These are phyloP conservation scores for Standfussiana lucernea DNA, from an alignment of 2,888 invertebrate genomes.

Conservation along the genomic window DNA sequence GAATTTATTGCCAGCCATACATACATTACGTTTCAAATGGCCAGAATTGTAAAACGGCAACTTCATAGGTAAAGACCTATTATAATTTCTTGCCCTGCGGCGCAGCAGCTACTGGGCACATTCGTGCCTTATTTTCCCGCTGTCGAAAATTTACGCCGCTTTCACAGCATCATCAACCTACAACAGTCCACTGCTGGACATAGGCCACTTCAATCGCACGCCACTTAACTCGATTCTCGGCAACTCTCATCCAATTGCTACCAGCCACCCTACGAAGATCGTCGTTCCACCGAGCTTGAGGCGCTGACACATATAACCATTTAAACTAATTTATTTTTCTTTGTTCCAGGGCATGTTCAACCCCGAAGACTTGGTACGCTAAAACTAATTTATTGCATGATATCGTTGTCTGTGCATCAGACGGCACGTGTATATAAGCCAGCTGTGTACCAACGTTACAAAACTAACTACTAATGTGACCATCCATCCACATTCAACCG, in stretches of 20 bases:
- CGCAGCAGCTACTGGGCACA: background rate
- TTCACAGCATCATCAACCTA: too few relatives aligned
- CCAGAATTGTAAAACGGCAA: too few relatives aligned
- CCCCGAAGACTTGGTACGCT: slow-evolving; percentile 94
- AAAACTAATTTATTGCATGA: slow-evolving; percentile 85
- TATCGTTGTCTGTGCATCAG: slow-evolving; percentile 77
- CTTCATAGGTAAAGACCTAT: too few relatives aligned
- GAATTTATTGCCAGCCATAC: too few relatives aligned
- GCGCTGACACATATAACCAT: background rate
- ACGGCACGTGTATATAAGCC: slow-evolving; percentile 85
- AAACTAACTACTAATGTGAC: slow-evolving; percentile 63
- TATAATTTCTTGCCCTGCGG: background rate
- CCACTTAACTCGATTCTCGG: too few relatives aligned
- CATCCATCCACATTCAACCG: slow-evolving; percentile 31
- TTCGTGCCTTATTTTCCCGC: background rate
- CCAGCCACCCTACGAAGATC: too few relatives aligned
- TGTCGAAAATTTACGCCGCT: background rate
- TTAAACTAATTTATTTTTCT: slow-evolving; percentile 21
- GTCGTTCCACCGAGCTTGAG: too few relatives aligned
- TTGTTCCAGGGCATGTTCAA: slow-evolving; percentile 96
- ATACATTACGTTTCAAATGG: too few relatives aligned
- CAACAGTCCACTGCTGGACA: too few relatives aligned
- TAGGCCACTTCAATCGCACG: too few relatives aligned
- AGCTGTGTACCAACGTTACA: slow-evolving; percentile 66
- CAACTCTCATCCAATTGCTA: too few relatives aligned